Conservation (phyloP, 2,797 vertebrate species). For the Heliangelus exortis region DNA sequence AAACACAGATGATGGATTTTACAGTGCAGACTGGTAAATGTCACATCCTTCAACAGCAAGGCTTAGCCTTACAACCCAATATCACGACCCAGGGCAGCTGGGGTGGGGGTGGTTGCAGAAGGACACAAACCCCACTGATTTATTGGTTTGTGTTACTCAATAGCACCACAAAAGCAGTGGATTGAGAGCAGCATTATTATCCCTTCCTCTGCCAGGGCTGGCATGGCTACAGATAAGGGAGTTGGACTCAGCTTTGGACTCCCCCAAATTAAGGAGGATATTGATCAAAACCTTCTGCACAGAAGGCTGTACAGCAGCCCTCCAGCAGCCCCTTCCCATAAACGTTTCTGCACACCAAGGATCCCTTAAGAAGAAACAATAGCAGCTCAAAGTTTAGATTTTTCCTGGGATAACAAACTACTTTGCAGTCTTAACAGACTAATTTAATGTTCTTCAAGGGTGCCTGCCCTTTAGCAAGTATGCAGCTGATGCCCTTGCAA, state of each 20-base stretch:
- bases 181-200: not conserved
- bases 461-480: rapidly evolving
- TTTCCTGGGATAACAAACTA: not conserved
- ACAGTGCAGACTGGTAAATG: conserved; percentile 11
- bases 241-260: not conserved
- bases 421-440: not conserved
- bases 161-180: rapidly evolving
- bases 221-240: rapidly evolving
- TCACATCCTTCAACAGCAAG: conserved; percentile 27
- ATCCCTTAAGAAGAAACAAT: not conserved
- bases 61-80: conserved; percentile 1
- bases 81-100: not conserved
- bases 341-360: rapidly evolving
- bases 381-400: not conserved
- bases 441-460: not conserved
- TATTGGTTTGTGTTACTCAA: not conserved
- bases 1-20: conserved; percentile 55
- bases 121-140: not conserved
- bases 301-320: not conserved
- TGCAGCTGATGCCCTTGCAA: not conserved
- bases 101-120: not conserved
- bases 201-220: not conserved
- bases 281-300: not conserved
- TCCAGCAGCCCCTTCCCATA: not conserved
- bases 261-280: not conserved